These are phyloP conservation scores for Oplegnathus fasciatus DNA, from an alignment of 2,113 vertebrate species.

Conservation along the genomic window DNA sequence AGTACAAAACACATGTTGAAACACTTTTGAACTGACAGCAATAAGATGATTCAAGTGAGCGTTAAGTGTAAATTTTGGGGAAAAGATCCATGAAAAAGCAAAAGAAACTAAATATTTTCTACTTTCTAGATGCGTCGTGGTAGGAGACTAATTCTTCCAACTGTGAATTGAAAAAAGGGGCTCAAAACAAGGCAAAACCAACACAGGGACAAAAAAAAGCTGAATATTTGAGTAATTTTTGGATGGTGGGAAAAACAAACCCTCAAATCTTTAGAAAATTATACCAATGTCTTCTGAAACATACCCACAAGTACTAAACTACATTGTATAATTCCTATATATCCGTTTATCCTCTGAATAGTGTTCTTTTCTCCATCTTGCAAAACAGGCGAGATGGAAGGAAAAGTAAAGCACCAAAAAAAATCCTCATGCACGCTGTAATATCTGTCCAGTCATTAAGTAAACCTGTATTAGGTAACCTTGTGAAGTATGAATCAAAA, in stretches of 20 bases:
- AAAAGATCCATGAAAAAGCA: neutral
- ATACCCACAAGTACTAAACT: constrained; percentile 21
- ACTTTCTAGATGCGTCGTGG: neutral
- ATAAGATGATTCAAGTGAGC: neutral
- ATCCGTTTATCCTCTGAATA: constrained; percentile 54
- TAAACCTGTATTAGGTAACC: constrained; percentile 44
- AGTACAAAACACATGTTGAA: constrained; percentile 34
- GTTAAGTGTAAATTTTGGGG: neutral
- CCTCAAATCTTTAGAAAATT: neutral
- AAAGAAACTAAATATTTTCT: neutral
- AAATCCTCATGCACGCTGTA: constrained; percentile 44
- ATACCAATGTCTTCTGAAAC: constrained; percentile 35
- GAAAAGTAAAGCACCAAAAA: constrained; percentile 64
- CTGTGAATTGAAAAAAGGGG: neutral
- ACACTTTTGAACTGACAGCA: constrained; percentile 21
- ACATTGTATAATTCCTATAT: constrained; percentile 45
- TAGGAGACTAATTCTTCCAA: neutral
- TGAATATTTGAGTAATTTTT: neutral
- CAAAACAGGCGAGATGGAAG: constrained; percentile 37
- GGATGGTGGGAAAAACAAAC: neutral
- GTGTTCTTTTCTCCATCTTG: constrained; percentile 45
- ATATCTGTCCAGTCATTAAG: constrained; percentile 46
- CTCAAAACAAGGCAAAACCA: constrained; percentile 6
- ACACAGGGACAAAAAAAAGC: neutral
- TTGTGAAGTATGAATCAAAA: constrained; percentile 54